Evolutionary conservation across 2,113 vertebrate genomes (phyloP).

Genomic region (Nannospalax galili): DNA sequence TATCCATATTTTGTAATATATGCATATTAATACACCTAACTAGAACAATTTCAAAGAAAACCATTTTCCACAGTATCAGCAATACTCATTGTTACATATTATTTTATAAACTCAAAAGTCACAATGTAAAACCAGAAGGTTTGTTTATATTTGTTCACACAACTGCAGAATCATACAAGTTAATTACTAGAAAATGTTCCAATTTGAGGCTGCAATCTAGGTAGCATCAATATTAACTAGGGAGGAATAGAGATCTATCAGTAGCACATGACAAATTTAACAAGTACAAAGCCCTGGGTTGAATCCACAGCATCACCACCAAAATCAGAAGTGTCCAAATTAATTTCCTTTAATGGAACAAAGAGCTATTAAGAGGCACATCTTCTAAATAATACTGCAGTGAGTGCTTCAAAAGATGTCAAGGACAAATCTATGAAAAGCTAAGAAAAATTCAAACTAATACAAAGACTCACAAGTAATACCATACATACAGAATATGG

Average conservation of each 20-base stretch:
- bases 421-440: neutral
- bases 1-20: neutral
- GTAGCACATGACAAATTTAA: neutral
- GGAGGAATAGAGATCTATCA: neutral
- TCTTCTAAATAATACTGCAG: neutral
- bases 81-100: neutral
- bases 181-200: neutral
- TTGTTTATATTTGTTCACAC: slow-evolving; percentile 27
- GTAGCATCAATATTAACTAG: neutral
- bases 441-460: neutral
- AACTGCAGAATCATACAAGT: neutral
- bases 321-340: neutral
- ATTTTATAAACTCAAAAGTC: slow-evolving; percentile 30
- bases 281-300: neutral
- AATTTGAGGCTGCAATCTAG: slow-evolving; percentile 13
- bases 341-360: neutral
- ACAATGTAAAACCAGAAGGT: neutral
- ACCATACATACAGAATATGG: neutral
- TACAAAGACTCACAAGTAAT: neutral
- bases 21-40: neutral
- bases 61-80: slow-evolving; percentile 3
- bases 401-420: neutral
- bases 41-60: slow-evolving; percentile 38
- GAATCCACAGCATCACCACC: neutral
- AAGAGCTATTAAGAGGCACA: neutral